phyloP scores from a whole-genome alignment of 92 coral and sea anemone genomes.

The Desmophyllum pertusum region DNA sequence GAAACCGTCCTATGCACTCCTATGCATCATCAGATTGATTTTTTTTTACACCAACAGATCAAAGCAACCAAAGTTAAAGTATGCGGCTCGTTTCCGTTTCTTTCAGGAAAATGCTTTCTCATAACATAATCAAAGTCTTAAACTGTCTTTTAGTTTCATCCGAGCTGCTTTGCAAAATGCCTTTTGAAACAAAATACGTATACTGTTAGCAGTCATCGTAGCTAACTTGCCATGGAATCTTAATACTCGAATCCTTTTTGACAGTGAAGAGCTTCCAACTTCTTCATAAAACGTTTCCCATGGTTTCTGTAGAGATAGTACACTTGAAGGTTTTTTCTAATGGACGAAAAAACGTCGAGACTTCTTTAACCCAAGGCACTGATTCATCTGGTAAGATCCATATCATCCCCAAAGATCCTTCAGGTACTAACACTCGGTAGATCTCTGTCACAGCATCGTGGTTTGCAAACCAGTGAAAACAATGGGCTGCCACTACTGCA shows the following conservation, averaged over 20 bases:
- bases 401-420: slow-evolving; percentile 57
- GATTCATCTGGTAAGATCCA: slow-evolving; percentile 34
- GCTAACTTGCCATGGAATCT: background rate
- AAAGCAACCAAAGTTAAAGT: slow-evolving; percentile 1
- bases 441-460: slow-evolving; percentile 60
- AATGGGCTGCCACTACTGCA: slow-evolving; percentile 61
- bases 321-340: slow-evolving; percentile 2
- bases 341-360: slow-evolving; percentile 33
- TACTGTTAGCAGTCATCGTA: background rate
- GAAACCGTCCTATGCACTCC: no score
- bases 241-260: background rate
- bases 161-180: background rate
- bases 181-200: slow-evolving; percentile 3
- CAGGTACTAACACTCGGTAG: slow-evolving; percentile 54
- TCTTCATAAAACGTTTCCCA: slow-evolving; percentile 18
- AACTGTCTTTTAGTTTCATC: background rate
- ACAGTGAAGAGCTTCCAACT: background rate
- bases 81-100: background rate
- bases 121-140: slow-evolving; percentile 14
- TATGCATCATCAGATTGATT: background rate
- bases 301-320: slow-evolving; percentile 8
- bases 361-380: slow-evolving; percentile 27
- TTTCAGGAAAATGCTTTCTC: slow-evolving; percentile 4
- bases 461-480: slow-evolving; percentile 69
- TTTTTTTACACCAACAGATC: slow-evolving; percentile 11